These are phyloP conservation scores for Drosophila ambigua DNA, from an alignment of 1,140 invertebrate species.

Conservation along the genomic window DNA sequence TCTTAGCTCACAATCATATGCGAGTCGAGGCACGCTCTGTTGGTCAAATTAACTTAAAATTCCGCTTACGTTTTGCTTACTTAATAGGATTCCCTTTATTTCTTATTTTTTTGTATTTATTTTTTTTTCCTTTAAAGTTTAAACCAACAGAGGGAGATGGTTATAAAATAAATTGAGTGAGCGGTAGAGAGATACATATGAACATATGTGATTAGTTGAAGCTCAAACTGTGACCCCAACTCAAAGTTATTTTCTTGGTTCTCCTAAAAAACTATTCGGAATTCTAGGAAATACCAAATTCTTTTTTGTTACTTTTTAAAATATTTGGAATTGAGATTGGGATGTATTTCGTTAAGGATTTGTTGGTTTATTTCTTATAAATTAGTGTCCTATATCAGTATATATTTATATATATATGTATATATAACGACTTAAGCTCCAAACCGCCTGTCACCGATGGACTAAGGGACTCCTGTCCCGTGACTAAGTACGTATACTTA, in stretches of 20 bases:
- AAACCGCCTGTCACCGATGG: too few species aligned
- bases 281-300: slow-evolving; percentile 15
- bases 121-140: slow-evolving; percentile 13
- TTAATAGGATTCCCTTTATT: slow-evolving; percentile 72
- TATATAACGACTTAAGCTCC: too few species aligned
- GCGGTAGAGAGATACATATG: too few species aligned
- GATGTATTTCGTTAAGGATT: slow-evolving; percentile 3
- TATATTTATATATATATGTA: too few species aligned
- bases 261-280: slow-evolving; percentile 34
- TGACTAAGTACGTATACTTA: too few species aligned
- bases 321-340: slow-evolving; percentile 15
- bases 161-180: background rate
- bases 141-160: background rate
- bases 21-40: slow-evolving; percentile 49
- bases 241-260: slow-evolving; percentile 14
- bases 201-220: slow-evolving; percentile 19
- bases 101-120: slow-evolving; percentile 11
- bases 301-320: background rate
- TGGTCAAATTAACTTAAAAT: slow-evolving; percentile 69
- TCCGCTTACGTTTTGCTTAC: slow-evolving; percentile 65
- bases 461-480: too few species aligned
- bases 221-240: slow-evolving; percentile 47
- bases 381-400: too few species aligned
- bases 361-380: too few species aligned
- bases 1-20: slow-evolving; percentile 24